These are phyloP conservation scores for Crambe crambe DNA, from an alignment of 37 sponge, comb jelly and placozoan genomes.

Conservation along the genomic window DNA sequence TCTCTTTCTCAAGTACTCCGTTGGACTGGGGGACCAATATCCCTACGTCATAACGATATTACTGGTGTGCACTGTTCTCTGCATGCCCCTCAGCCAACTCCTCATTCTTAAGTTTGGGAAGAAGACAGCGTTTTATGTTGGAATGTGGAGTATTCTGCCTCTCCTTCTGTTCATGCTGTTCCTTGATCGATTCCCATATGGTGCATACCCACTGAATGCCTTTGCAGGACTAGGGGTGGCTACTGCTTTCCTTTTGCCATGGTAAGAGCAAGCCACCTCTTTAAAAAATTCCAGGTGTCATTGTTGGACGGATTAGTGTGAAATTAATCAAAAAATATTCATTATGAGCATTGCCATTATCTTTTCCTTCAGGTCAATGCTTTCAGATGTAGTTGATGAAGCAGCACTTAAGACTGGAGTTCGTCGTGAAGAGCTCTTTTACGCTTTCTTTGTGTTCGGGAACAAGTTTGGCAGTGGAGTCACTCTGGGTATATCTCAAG, in stretches of 20 bases:
- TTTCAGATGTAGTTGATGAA: conserved; percentile 89
- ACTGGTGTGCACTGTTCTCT: conserved; percentile 44
- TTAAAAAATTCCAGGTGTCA: no score
- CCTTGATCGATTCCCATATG: conserved; percentile 11
- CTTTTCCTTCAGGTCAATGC: conserved; percentile 98
- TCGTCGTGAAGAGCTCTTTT: conserved; percentile 86
- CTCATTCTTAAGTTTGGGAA: conserved; percentile 71
- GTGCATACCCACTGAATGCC: conserved; percentile 44
- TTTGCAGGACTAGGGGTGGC: conserved; percentile 68
- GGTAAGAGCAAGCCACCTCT: no score
- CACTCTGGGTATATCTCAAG: conserved; percentile 83
- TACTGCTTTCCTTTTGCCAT: conserved; percentile 74
- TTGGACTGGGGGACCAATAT: conserved; percentile 56
- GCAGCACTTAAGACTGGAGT: conserved; percentile 48
- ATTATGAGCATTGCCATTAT: no score
- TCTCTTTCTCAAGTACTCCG: conserved; percentile 71
- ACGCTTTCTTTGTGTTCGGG: conserved; percentile 90
- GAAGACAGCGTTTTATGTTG: conserved; percentile 58
- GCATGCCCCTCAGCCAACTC: conserved; percentile 85
- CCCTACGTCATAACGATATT: conserved; percentile 72
- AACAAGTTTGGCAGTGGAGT: conserved; percentile 85
- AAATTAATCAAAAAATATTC: no score
- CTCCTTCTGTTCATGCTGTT: conserved; percentile 30
- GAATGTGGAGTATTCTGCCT: conserved; percentile 59
- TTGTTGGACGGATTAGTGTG: no score